These are phyloP conservation scores for Acanthis flammea DNA, from an alignment of 2,797 vertebrate species.

Conservation along the genomic window DNA sequence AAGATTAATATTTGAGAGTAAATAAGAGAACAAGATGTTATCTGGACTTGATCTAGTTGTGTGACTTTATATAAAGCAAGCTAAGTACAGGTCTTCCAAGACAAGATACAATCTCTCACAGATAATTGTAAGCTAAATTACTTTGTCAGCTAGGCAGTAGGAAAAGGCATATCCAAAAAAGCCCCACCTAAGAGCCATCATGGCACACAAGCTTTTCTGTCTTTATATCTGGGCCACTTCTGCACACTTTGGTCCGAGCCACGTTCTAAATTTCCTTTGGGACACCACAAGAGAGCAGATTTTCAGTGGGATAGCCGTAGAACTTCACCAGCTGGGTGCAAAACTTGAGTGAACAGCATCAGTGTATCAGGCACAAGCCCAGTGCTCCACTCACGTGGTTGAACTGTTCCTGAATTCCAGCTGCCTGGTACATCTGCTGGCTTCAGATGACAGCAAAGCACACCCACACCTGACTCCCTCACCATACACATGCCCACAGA, in stretches of 20 bases:
- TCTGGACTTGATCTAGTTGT: fast-evolving
- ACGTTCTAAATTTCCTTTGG: neutral
- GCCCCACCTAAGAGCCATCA: neutral
- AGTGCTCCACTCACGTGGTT: fast-evolving
- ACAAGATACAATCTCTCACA: neutral
- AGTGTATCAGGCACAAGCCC: neutral
- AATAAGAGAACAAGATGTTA: neutral
- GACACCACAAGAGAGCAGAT: neutral
- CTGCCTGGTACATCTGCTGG: neutral
- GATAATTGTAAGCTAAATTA: neutral
- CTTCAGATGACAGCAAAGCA: neutral
- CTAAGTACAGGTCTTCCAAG: neutral
- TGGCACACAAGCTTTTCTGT: neutral
- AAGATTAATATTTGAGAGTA: neutral
- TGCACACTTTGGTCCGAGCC: neutral
- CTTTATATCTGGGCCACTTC: neutral
- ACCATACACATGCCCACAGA: fast-evolving
- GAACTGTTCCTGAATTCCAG: neutral
- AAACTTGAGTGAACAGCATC: neutral
- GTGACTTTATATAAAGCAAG: neutral
- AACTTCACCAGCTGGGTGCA: neutral
- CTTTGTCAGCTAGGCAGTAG: neutral
- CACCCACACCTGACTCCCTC: neutral
- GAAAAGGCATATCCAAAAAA: neutral
- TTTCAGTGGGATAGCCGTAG: neutral